These are phyloP conservation scores for Peromyscus nudipes DNA, from an alignment of 2,797 vertebrate genomes.

Conservation along the genomic window DNA sequence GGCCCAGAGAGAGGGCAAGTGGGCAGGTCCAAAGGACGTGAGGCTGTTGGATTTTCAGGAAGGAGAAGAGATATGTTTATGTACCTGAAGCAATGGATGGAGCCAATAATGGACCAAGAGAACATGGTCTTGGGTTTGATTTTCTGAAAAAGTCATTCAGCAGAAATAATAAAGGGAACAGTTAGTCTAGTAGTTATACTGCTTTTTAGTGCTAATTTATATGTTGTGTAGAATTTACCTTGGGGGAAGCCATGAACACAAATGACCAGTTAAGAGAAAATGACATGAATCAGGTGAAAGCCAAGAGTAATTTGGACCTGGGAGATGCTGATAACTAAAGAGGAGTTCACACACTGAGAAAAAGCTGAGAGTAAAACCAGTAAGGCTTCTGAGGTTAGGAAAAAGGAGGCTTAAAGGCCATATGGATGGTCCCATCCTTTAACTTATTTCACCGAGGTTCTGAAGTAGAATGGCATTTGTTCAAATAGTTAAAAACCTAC, in stretches of 20 bases:
- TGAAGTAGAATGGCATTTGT: background rate
- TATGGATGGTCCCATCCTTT: too few species aligned
- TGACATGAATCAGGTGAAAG: background rate
- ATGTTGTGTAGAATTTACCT: background rate
- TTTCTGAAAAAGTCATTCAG: background rate
- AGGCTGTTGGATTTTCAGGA: background rate
- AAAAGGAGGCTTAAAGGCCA: background rate
- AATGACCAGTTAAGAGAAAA: background rate
- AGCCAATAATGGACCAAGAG: background rate
- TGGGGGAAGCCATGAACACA: background rate
- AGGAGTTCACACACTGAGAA: background rate
- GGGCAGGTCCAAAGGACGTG: accelerated
- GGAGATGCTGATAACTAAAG: background rate
- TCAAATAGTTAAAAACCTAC: background rate
- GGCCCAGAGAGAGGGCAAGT: accelerated
- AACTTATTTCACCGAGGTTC: background rate
- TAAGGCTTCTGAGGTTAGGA: too few species aligned
- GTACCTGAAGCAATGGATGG: background rate
- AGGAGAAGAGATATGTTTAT: background rate
- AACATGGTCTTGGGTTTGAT: background rate
- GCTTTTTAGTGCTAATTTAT: background rate
- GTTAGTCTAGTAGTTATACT: background rate
- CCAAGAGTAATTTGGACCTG: background rate
- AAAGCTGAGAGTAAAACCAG: background rate
- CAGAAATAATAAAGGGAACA: background rate